Conservation (phyloP, 2,113 vertebrate species). For the Butastur rufipennis region DNA sequence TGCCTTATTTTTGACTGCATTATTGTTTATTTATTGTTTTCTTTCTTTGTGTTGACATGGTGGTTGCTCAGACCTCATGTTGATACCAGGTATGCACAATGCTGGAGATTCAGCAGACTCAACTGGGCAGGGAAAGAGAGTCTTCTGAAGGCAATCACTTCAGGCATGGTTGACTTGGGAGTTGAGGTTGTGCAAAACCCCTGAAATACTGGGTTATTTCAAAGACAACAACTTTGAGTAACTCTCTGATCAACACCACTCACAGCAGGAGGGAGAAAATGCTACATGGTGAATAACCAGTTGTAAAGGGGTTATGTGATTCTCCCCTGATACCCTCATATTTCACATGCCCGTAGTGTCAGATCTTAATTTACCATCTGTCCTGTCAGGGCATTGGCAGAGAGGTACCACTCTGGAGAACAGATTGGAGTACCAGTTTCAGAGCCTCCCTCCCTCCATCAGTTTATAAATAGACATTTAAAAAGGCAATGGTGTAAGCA, state of each 20-base stretch:
- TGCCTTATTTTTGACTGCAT: not conserved
- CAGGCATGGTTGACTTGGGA: not conserved
- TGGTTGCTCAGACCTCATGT: not conserved
- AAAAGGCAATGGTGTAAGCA: not conserved
- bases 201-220: not conserved
- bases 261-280: not conserved
- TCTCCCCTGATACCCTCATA: not conserved
- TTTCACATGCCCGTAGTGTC: not conserved
- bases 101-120: not conserved
- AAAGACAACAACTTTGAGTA: not conserved
- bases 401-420: not conserved
- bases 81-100: not conserved
- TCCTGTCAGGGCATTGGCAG: not conserved
- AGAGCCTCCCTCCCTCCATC: not conserved
- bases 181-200: not conserved
- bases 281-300: not conserved
- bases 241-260: not conserved
- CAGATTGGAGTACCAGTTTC: not conserved
- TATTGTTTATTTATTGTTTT: not conserved
- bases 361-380: not conserved
- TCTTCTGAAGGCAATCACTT: not conserved
- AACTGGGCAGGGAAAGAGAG: not conserved
- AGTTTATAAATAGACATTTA: not conserved
- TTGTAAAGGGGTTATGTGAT: not conserved
- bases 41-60: not conserved